These are phyloP conservation scores for Cybosia mesomella DNA, from an alignment of 2,888 invertebrate genomes.

Conservation along the genomic window DNA sequence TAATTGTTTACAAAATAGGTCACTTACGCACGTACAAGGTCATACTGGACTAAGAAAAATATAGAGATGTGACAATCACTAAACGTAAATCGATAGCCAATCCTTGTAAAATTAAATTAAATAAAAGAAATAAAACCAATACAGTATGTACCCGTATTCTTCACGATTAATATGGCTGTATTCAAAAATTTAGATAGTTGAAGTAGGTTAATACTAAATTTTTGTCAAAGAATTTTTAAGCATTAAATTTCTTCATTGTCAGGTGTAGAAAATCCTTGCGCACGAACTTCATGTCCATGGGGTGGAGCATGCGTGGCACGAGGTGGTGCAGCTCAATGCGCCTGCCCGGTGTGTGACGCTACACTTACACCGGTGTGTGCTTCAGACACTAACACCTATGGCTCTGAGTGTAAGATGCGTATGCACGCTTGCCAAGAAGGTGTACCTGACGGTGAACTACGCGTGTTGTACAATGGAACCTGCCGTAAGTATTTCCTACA, in stretches of 20 bases:
- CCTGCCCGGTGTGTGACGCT: constrained; percentile 92
- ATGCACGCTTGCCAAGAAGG: constrained; percentile 93
- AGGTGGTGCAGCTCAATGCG: constrained; percentile 88
- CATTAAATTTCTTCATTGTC: background rate
- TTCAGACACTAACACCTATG: constrained; percentile 92
- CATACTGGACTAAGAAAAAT: no score
- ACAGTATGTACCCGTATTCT: no score
- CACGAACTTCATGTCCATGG: constrained; percentile 87
- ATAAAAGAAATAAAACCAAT: no score
- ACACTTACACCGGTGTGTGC: constrained; percentile 92
- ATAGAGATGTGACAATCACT: no score
- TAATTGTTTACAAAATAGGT: no score
- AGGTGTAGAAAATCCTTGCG: constrained; percentile 88
- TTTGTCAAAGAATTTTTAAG: background rate
- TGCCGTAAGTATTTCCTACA: constrained; percentile 73
- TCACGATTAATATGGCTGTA: no score
- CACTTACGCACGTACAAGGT: no score
- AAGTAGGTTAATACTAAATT: background rate
- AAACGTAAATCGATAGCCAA: no score
- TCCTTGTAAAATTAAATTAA: no score
- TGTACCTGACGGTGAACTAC: constrained; percentile 88
- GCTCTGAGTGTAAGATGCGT: constrained; percentile 93
- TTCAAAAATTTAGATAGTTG: no score
- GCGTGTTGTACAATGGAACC: constrained; percentile 87
- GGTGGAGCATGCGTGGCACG: constrained; percentile 90